A percentile compares a stretch with the other conserved stretches of the same genome.
Conservation (phyloP, 2,797 vertebrate species). For the Malurus leucopterus region DNA sequence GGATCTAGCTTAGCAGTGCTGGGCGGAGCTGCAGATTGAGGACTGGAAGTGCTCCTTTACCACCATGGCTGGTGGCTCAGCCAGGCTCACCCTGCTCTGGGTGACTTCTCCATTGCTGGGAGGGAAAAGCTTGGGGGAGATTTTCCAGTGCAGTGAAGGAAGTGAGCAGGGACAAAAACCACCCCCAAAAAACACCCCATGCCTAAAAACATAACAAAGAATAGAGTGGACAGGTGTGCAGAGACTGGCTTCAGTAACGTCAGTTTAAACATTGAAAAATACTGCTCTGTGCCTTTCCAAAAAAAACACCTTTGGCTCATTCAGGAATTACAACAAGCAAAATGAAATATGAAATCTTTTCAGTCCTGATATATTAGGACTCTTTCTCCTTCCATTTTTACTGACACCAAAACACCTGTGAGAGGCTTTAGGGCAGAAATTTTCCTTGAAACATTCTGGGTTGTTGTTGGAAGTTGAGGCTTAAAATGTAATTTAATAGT, state of each 20-base stretch:
- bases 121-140: neutral
- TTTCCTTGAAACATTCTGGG: neutral
- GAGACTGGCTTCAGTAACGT: neutral
- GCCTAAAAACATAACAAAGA: neutral
- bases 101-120: neutral
- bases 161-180: neutral
- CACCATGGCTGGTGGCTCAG: neutral
- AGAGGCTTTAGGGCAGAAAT: neutral
- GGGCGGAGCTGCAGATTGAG: neutral
- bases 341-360: neutral
- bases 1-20: rapidly evolving
- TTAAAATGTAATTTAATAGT: neutral
- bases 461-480: neutral
- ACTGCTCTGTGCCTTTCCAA: neutral
- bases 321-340: neutral
- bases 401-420: neutral
- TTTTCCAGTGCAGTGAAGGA: neutral
- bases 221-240: rapidly evolving
- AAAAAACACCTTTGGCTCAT: neutral
- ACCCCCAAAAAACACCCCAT: rapidly evolving
- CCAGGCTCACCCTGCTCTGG: rapidly evolving
- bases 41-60: neutral
- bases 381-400: neutral
- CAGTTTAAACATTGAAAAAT: neutral
- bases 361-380: neutral